These are phyloP conservation scores for Caradrina clavipalpis DNA, from an alignment of 2,888 invertebrate genomes.

Conservation along the genomic window DNA sequence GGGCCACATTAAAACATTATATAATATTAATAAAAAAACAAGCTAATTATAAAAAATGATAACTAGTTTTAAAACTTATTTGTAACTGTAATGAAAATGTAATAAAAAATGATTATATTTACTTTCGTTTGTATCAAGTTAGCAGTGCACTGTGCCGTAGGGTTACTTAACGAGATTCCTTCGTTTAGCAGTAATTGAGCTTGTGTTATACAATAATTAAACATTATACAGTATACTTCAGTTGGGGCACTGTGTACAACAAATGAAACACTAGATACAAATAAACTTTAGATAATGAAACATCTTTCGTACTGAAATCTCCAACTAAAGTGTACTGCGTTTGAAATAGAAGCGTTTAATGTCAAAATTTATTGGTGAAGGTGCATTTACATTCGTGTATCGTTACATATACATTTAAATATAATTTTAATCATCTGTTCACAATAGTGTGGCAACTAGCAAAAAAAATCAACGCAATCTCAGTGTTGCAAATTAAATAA, in stretches of 20 bases:
- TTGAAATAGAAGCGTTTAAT: constrained; percentile 66
- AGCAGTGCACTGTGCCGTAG: constrained; percentile 67
- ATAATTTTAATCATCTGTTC: constrained; percentile 49
- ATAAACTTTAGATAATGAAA: background rate
- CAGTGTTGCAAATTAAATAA: constrained; percentile 19
- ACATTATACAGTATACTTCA: constrained; percentile 43
- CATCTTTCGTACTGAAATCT: constrained; percentile 4
- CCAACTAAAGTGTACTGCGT: constrained; percentile 60
- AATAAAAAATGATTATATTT: constrained; percentile 71
- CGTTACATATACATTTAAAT: constrained; percentile 58
- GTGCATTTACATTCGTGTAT: constrained; percentile 82
- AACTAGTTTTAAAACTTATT: constrained; percentile 81
- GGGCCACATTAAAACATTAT: constrained; percentile 67
- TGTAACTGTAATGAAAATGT: constrained; percentile 84
- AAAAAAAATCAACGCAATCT: constrained; percentile 20
- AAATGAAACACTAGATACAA: constrained; percentile 1
- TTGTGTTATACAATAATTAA: constrained; percentile 57
- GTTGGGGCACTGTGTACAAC: constrained; percentile 35
- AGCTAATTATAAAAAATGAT: constrained; percentile 78
- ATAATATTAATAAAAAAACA: constrained; percentile 73
- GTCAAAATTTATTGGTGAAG: constrained; percentile 78
- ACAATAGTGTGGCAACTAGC: constrained; percentile 36
- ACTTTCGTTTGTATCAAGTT: constrained; percentile 64
- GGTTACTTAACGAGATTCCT: constrained; percentile 70
- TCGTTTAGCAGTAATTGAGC: constrained; percentile 66